Conservation (phyloP, 2,113 vertebrate species). For the Brachypteracias leptosomus region DNA sequence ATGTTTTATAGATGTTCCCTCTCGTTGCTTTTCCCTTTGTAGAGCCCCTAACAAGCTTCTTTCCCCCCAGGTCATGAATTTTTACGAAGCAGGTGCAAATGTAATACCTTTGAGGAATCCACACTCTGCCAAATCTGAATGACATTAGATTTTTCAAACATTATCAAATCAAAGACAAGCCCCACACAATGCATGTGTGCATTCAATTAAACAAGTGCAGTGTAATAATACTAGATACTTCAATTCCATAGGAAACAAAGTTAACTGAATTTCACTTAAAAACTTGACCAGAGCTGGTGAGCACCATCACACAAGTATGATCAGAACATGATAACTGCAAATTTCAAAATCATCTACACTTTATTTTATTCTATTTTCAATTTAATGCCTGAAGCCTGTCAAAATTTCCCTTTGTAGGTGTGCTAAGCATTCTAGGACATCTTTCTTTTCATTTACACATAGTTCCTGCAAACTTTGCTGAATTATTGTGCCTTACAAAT, state of each 20-base stretch:
- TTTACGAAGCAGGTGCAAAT: background rate
- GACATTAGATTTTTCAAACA: background rate
- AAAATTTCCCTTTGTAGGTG: background rate
- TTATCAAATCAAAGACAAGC: background rate
- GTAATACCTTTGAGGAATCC: background rate
- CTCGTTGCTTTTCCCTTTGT: background rate
- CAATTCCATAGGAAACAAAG: background rate
- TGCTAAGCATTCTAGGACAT: background rate
- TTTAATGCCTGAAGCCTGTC: background rate
- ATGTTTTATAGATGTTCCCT: background rate
- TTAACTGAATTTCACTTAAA: background rate
- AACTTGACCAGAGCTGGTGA: background rate
- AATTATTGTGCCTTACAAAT: background rate
- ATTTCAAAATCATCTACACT: background rate
- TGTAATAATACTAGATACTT: background rate
- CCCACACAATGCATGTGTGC: background rate
- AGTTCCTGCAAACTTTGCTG: background rate
- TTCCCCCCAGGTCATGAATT: background rate
- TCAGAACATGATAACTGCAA: background rate
- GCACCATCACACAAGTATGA: background rate
- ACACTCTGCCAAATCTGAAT: background rate
- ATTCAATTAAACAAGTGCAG: background rate
- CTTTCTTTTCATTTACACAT: background rate
- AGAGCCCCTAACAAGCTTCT: background rate
- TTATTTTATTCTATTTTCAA: background rate